phyloP scores from a whole-genome alignment of 2,113 vertebrate genomes.

The Gulo gulo region DNA sequence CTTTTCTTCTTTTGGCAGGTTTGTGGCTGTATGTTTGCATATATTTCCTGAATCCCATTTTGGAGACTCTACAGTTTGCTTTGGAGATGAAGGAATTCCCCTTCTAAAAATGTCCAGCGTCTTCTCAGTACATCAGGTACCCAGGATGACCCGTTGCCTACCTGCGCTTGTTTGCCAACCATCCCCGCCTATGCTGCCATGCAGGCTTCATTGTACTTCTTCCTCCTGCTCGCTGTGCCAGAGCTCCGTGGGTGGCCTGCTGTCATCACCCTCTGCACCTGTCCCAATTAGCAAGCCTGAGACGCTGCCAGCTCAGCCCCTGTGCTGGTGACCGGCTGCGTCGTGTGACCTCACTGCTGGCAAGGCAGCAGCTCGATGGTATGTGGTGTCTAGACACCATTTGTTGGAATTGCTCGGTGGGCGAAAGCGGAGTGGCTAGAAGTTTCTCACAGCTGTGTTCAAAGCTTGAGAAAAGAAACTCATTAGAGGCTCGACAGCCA shows the following conservation, averaged over 20 bases:
- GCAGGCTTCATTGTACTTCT: not conserved
- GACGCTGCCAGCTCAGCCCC: not conserved
- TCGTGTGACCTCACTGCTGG: slow-evolving; percentile 51
- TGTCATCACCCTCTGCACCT: slow-evolving; percentile 62
- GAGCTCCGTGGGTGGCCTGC: slow-evolving; percentile 31
- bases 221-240: not conserved
- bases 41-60: not conserved
- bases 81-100: not conserved
- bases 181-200: not conserved
- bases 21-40: too few species aligned
- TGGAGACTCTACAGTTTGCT: not conserved
- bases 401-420: not conserved
- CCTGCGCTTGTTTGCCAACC: accelerated
- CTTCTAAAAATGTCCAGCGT: not conserved
- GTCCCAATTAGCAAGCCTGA: slow-evolving; percentile 55
- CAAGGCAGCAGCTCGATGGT: not conserved
- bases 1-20: not conserved
- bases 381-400: slow-evolving; percentile 65
- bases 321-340: not conserved
- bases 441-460: slow-evolving; percentile 33
- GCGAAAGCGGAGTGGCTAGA: not conserved
- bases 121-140: too few species aligned
- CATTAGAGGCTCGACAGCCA: not conserved
- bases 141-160: not conserved
- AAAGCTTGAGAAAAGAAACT: not conserved